phyloP scores from a whole-genome alignment of 2,888 invertebrate species.

The Cosmopolites sordidus region DNA sequence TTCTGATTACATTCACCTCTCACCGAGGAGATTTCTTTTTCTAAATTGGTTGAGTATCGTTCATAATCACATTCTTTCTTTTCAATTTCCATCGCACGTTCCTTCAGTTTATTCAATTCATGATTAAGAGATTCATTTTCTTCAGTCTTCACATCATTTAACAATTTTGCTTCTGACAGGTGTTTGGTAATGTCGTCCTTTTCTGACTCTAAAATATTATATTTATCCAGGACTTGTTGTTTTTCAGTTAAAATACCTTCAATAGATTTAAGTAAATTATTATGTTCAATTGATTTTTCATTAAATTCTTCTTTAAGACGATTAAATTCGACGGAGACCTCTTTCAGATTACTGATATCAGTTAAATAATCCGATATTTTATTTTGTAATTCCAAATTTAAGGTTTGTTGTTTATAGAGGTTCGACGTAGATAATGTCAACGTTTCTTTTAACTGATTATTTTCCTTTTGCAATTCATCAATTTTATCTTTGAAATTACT shows the following conservation, averaged over 20 bases:
- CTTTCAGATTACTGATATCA: not conserved
- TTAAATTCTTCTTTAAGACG: not conserved
- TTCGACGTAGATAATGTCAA: not conserved
- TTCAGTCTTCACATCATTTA: not conserved
- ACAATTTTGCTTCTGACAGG: not conserved
- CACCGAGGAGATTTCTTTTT: not conserved
- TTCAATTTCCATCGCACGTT: not conserved
- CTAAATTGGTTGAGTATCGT: not conserved
- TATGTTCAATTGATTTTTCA: constrained; percentile 1
- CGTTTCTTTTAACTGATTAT: not conserved
- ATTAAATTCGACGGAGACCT: not conserved
- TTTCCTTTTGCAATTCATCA: not conserved
- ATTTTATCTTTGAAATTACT: not conserved
- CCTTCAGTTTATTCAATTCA: not conserved
- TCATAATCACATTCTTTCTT: not conserved
- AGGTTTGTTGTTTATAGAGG: not conserved
- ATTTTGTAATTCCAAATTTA: not conserved
- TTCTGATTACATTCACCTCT: not conserved
- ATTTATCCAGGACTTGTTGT: not conserved
- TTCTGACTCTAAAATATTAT: not conserved
- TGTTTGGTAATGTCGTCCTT: not conserved
- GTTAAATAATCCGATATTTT: not conserved
- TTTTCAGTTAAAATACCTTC: not conserved
- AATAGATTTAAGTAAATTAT: constrained; percentile 1
- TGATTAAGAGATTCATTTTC: not conserved